Percentiles rank a stretch among this genome's conserved stretches.
Conservation (phyloP, 2,888 invertebrate genomes). For the Yponomeuta malinellus region DNA sequence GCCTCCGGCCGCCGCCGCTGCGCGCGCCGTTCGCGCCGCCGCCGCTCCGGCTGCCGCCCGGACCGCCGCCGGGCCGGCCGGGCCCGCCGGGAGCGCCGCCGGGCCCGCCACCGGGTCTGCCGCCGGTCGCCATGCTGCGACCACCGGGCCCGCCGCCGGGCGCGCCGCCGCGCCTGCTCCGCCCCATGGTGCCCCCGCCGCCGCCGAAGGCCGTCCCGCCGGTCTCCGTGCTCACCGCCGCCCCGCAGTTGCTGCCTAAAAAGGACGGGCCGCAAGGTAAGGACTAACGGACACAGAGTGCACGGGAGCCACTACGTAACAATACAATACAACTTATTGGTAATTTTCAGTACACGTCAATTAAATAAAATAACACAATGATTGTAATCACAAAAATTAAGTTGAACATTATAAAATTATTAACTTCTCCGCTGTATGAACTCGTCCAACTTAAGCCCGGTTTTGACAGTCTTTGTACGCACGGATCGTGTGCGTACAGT, state of each 20-base stretch:
- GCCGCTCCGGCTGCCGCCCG: conserved; percentile 18
- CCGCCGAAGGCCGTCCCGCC: conserved; percentile 57
- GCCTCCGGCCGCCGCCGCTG: conserved; percentile 35
- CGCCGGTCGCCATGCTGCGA: conserved; percentile 54
- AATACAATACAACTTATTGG: too few relatives aligned
- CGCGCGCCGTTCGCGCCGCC: conserved; percentile 27
- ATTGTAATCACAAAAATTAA: too few relatives aligned
- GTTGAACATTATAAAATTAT: too few relatives aligned
- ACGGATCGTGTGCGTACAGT: too few relatives aligned
- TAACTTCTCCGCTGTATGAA: too few relatives aligned
- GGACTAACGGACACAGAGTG: not conserved
- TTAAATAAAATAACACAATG: too few relatives aligned
- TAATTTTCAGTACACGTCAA: too few relatives aligned
- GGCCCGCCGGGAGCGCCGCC: conserved; percentile 25
- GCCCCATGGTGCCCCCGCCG: conserved; percentile 52
- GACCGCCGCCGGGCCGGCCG: conserved; percentile 31
- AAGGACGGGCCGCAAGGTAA: conserved; percentile 77
- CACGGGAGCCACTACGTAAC: too few relatives aligned
- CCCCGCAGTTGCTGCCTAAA: conserved; percentile 86
- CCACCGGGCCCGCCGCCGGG: conserved; percentile 80
- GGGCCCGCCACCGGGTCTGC: conserved; percentile 73
- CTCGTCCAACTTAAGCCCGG: too few relatives aligned
- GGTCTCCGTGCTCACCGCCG: conserved; percentile 87
- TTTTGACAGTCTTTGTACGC: too few relatives aligned
- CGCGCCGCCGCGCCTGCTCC: conserved; percentile 74